These are phyloP conservation scores for Lepidonotus clava DNA, from an alignment of 2,888 invertebrate species.

Conservation along the genomic window DNA sequence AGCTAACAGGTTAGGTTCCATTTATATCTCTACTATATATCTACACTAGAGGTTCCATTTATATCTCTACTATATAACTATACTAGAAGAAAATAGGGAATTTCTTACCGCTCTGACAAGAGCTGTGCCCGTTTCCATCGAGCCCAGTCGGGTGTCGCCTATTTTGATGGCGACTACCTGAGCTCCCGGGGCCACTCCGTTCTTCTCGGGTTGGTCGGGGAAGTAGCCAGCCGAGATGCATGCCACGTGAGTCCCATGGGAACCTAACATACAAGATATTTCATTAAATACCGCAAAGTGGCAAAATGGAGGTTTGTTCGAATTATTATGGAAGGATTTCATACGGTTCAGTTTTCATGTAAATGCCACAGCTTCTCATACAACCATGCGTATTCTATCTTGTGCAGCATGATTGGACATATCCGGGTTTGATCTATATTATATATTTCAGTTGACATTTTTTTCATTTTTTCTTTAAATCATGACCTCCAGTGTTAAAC, in stretches of 20 bases:
- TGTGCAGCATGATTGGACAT: too few relatives aligned
- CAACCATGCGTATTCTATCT: too few relatives aligned
- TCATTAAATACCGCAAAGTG: background rate
- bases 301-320: background rate
- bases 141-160: conserved; percentile 92
- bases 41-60: too few relatives aligned
- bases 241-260: conserved; percentile 98
- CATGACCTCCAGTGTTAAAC: too few relatives aligned
- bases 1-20: too few relatives aligned
- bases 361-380: background rate
- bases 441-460: too few relatives aligned
- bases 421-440: too few relatives aligned
- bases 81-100: too few relatives aligned
- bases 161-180: conserved; percentile 95
- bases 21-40: too few relatives aligned
- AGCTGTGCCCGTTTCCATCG: conserved; percentile 98
- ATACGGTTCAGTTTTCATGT: background rate
- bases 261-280: conserved; percentile 84
- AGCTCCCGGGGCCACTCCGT: conserved; percentile 98
- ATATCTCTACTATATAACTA: too few relatives aligned
- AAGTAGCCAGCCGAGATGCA: conserved; percentile 96
- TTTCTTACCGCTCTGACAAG: conserved; percentile 91
- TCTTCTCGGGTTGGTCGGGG: conserved; percentile 90
- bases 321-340: background rate
- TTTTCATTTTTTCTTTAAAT: too few relatives aligned